Evolutionary conservation across 2,113 vertebrate genomes (phyloP), one percentile per base, ranked within the genome.

Genomic region (Podocnemis expansa): DNA sequence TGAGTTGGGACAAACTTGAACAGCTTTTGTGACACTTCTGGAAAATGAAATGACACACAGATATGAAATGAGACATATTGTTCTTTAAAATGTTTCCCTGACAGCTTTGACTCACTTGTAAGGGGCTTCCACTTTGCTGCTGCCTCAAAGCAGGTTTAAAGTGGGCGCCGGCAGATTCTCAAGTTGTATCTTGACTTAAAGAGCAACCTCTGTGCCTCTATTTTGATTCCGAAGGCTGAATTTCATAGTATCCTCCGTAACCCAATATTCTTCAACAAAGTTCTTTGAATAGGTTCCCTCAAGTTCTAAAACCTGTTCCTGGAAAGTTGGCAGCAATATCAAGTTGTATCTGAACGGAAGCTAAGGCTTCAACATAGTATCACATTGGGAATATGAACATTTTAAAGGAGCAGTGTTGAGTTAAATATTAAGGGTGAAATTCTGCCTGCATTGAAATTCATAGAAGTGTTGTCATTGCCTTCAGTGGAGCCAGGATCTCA

Each of bases 401-500:
- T 84, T 80, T 45, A 86, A 82, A 78, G 9, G 10, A 3, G 14
- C 84, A 8, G 2, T 3, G 27, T 78, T 27, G 94, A 84, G 76
- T 56, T 73, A 86, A 88, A 76, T 56, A 24, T 45, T 22, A 19
- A 60, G 52, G 24, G 31, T 34, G 2, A 52, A 82, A 78, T 4
- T 43, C 38, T 81, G 3, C 0, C 7, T 52, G 1, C 63, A 67
- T 5, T 80, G 16, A 17, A 63, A 3, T 58, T 38, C 79, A 19
- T 79, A 84, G 4, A 34, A 84, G 2, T 58, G 80, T 84, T 19
- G 2, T 9, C 3, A 47, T 21, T 78, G 54, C 78, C n/a, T 5
- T 24, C 1, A 84, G 58, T 4, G 52, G 43, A 31, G 8, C 0
- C 0, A 43, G 8, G 1, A 55, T 5, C 54, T 83, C 8, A 67